Percentiles rank a stretch among this genome's conserved stretches.
These are phyloP conservation scores for Phoenoteleia sp. DNA, from an alignment of 2,888 invertebrate species.

Conservation along the genomic window DNA sequence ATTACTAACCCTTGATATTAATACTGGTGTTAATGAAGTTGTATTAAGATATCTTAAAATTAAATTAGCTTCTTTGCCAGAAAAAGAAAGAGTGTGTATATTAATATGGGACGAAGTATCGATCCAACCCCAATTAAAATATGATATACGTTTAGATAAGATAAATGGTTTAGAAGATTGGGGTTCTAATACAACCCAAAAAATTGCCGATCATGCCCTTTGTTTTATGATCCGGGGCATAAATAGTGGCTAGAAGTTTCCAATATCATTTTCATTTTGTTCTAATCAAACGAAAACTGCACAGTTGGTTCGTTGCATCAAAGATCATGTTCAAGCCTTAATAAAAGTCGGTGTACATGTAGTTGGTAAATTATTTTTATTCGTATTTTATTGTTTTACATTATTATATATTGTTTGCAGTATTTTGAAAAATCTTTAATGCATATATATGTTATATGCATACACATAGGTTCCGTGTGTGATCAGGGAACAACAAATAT, in stretches of 20 bases:
- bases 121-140: conserved; percentile 9
- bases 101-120: conserved; percentile 27
- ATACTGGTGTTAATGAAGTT: background rate
- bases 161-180: conserved; percentile 29
- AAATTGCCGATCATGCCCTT: conserved; percentile 48
- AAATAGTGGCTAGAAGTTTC: conserved; percentile 50
- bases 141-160: background rate
- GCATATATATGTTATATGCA: no score
- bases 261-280: conserved; percentile 48
- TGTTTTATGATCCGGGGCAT: conserved; percentile 29
- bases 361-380: background rate
- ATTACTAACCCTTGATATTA: background rate
- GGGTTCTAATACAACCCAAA: background rate
- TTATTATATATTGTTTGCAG: background rate
- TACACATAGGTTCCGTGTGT: background rate
- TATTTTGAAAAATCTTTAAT: no score
- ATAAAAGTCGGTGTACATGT: background rate
- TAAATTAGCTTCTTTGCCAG: background rate
- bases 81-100: background rate
- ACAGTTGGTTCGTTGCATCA: conserved; percentile 10
- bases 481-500: conserved; percentile 18
- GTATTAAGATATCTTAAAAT: background rate
- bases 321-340: conserved; percentile 2
- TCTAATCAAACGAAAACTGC: conserved; percentile 14
- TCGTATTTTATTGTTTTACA: background rate